phyloP scores from a whole-genome alignment of 2,888 invertebrate genomes.

The Hirtodrosophila confusa region DNA sequence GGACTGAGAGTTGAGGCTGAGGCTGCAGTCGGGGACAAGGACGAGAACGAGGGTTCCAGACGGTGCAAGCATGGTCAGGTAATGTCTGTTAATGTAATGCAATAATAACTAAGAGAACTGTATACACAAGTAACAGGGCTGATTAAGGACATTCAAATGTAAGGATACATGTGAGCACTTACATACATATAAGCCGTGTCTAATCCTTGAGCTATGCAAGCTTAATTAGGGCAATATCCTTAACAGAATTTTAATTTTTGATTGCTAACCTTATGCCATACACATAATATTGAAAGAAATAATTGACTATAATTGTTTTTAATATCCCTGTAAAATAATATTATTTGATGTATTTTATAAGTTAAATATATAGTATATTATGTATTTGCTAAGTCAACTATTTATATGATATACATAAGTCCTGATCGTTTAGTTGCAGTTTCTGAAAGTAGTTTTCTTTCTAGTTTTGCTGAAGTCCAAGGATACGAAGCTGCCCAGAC shows the following conservation, averaged over 20 bases:
- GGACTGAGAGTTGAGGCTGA: conserved; percentile 7
- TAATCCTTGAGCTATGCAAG: conserved; percentile 2
- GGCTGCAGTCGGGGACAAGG: background rate
- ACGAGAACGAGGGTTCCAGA: too few relatives aligned
- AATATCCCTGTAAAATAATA: too few relatives aligned
- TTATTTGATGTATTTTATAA: too few relatives aligned
- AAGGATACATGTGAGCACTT: background rate
- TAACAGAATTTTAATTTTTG: background rate
- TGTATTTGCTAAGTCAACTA: too few relatives aligned
- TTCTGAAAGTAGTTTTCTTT: too few relatives aligned
- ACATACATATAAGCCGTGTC: conserved; percentile 1
- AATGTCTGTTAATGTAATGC: conserved; percentile 47
- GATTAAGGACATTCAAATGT: conserved; percentile 33
- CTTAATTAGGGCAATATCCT: conserved; percentile 6
- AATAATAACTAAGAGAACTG: conserved; percentile 26
- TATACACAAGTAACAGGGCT: conserved; percentile 21
- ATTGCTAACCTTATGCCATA: background rate
- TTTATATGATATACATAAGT: too few relatives aligned
- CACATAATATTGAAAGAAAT: too few relatives aligned
- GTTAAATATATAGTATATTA: too few relatives aligned
- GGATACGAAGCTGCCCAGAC: too few relatives aligned
- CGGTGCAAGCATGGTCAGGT: conserved; percentile 1
- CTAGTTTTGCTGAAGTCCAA: too few relatives aligned
- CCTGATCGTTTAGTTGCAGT: too few relatives aligned
- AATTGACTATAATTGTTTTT: too few relatives aligned